Evolutionary conservation across 2,888 invertebrate genomes (phyloP).

Genomic region (Tachina lurida): DNA sequence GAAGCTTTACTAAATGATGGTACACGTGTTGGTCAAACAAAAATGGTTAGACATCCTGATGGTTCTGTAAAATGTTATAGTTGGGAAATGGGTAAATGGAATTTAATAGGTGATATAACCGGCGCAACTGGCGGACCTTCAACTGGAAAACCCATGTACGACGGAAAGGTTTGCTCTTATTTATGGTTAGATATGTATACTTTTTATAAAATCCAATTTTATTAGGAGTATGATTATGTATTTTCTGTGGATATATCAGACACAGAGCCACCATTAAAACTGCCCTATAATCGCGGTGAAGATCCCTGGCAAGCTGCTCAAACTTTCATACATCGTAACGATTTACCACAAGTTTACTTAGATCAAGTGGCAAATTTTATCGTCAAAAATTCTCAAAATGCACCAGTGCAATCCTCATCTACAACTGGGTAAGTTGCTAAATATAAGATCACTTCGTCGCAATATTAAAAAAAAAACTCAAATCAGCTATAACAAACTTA

Average conservation of each 20-base stretch:
- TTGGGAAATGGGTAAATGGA: slow-evolving; percentile 91
- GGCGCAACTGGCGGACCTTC: slow-evolving; percentile 88
- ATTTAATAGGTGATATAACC: slow-evolving; percentile 94
- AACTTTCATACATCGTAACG: slow-evolving; percentile 92
- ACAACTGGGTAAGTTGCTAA: slow-evolving; percentile 71
- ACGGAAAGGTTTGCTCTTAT: slow-evolving; percentile 86
- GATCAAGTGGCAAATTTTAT: slow-evolving; percentile 97
- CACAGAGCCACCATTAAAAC: slow-evolving; percentile 92
- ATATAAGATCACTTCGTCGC: neutral
- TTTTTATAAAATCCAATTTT: slow-evolving; percentile 50
- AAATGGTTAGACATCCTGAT: slow-evolving; percentile 89
- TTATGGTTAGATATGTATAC: slow-evolving; percentile 50
- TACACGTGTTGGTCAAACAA: slow-evolving; percentile 90
- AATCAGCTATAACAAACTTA: neutral
- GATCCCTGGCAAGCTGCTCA: slow-evolving; percentile 97
- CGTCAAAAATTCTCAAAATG: slow-evolving; percentile 87
- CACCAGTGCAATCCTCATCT: slow-evolving; percentile 65
- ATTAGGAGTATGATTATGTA: slow-evolving; percentile 93
- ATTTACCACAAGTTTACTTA: slow-evolving; percentile 92
- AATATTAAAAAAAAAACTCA: neutral
- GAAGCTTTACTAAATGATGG: slow-evolving; percentile 91
- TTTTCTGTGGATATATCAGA: slow-evolving; percentile 98
- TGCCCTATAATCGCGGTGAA: slow-evolving; percentile 94
- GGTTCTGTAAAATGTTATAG: slow-evolving; percentile 90
- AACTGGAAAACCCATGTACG: slow-evolving; percentile 90